phyloP scores from a whole-genome alignment of 2,888 invertebrate genomes.

The Ethmia dodecea region DNA sequence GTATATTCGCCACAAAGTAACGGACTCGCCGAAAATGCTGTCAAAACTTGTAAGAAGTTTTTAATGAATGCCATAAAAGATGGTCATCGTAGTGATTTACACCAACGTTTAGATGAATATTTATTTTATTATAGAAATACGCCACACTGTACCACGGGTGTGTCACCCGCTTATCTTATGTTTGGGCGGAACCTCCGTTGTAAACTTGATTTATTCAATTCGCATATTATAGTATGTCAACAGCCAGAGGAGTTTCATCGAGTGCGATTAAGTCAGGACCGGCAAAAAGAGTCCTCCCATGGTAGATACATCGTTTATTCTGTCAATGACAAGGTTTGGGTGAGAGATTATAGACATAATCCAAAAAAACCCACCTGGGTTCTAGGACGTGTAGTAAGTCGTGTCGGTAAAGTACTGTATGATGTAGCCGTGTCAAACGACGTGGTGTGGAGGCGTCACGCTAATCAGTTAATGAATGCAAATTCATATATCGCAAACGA shows the following conservation, averaged over 20 bases:
- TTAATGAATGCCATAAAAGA: constrained; percentile 1
- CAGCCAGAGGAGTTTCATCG: not conserved
- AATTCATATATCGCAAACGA: not conserved
- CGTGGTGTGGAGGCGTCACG: constrained; percentile 2
- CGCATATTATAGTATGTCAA: not conserved
- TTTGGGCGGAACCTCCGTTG: constrained; percentile 2
- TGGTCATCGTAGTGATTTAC: not conserved
- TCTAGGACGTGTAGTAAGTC: not conserved
- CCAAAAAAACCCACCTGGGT: constrained; percentile 1
- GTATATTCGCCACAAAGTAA: constrained; percentile 1
- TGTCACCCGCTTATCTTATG: not conserved
- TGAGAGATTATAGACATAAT: not conserved
- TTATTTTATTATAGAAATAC: constrained; percentile 1
- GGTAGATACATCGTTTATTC: not conserved
- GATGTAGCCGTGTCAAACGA: not conserved
- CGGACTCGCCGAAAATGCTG: constrained; percentile 5
- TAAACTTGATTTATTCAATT: constrained; percentile 1
- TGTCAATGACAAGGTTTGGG: not conserved
- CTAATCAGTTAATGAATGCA: not conserved
- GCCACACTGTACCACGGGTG: constrained; percentile 5
- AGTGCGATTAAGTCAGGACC: not conserved
- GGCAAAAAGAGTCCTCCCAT: not conserved
- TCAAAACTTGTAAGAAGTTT: constrained; percentile 2
- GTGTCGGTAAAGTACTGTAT: constrained; percentile 1
- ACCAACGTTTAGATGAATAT: not conserved